Base-by-base conservation (phyloP, 2,113 vertebrate species). In the Periophthalmodon schlosseri region DNA sequence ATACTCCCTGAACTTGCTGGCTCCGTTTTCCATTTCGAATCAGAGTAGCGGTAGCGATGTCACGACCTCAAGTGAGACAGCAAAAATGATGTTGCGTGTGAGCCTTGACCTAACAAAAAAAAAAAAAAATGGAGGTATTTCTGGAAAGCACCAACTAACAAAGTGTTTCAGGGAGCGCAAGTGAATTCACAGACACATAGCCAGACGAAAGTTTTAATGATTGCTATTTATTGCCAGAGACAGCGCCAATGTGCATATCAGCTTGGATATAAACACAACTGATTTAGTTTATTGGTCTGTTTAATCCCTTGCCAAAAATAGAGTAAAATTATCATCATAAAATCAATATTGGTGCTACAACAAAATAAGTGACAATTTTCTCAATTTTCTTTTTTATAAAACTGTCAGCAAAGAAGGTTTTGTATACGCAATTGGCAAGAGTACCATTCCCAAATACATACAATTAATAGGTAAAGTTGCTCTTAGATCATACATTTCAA, bases 31-130 rank as follows among this genome's bases (percentile, higher is more conserved):
- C 52, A 34, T 81, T 72, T 70, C 34, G 52, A 52, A 72, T 75
- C 14, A 28, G 24, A 60, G 18, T 4, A 49, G 15, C 11, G 13
- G 73, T 74, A 65, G 73, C 79, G 70, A 75, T 76, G 76, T 78
- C 81, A 77, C 44, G 76, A 87, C 74, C 86, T 87, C 79, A 67
- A 78, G 76, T 81, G 68, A 91, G 80, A 74, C 77, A 74, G 84
- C 72, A 76, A 77, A 83, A 81, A 78, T 18, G 0, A 66, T 67
- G 56, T 79, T 83, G 71, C 20, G 66, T 75, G 64, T 73, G 78
- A 86, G 80, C 78, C 58, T 72, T 20, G 28, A 77, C 72, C 73
- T 71, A 83, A 73, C 12, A 34, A 68, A 68, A 68, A 49, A 68
- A 68, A 7, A 23, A 46, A 13, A 46, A 64, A 24, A 61, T 33